These are phyloP conservation scores for Dendrolimus pini DNA, from an alignment of 2,888 invertebrate genomes.

Conservation along the genomic window DNA sequence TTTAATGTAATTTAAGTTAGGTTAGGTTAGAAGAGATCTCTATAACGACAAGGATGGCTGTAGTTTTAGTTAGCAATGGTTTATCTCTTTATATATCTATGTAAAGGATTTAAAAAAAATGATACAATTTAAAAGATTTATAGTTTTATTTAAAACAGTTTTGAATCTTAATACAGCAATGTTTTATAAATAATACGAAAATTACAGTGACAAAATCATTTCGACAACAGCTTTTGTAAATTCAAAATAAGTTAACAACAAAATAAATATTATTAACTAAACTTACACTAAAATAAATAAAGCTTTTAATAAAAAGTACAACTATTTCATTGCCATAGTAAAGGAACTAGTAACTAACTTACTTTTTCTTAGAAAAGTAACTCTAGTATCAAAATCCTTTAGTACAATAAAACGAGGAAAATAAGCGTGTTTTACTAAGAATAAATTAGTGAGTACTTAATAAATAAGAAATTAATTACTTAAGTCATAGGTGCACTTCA, in stretches of 20 bases:
- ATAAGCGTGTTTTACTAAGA: neutral
- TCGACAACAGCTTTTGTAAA: neutral
- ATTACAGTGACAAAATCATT: too few relatives aligned
- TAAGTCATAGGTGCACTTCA: neutral
- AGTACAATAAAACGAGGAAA: neutral
- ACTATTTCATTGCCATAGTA: neutral
- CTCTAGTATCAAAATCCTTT: neutral
- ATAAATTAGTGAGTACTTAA: neutral
- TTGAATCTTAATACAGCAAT: too few relatives aligned
- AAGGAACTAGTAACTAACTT: neutral
- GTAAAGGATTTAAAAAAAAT: too few relatives aligned
- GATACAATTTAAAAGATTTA: too few relatives aligned
- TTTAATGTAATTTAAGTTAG: too few relatives aligned
- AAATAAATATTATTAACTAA: slow-evolving; percentile 18
- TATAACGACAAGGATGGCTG: too few relatives aligned
- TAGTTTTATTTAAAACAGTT: too few relatives aligned
- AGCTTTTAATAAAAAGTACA: neutral
- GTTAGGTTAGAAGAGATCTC: too few relatives aligned
- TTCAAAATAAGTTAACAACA: slow-evolving; percentile 2
- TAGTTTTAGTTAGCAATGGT: too few relatives aligned
- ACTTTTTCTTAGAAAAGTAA: neutral
- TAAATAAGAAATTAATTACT: neutral
- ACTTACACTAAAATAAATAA: slow-evolving; percentile 12
- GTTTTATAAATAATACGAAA: too few relatives aligned
- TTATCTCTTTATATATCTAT: too few relatives aligned